phyloP scores from a whole-genome alignment of 1,140 invertebrate species.

The Plodia interpunctella region DNA sequence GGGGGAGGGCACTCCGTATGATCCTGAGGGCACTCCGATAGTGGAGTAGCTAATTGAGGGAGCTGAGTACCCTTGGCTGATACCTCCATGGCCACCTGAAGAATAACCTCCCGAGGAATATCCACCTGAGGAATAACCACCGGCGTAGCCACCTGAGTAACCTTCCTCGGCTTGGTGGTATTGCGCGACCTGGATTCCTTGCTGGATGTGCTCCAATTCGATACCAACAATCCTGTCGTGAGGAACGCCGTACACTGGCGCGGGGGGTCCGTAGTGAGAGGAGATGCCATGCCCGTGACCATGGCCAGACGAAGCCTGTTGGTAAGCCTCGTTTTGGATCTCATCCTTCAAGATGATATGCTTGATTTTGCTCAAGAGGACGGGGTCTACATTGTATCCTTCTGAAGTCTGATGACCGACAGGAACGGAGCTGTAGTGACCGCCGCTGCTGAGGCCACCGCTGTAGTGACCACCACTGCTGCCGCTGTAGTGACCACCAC shows the following conservation, averaged over 20 bases:
- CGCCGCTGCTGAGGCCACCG: slow-evolving; percentile 78
- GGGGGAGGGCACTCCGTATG: slow-evolving; percentile 68
- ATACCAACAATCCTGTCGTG: slow-evolving; percentile 80
- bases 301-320: slow-evolving; percentile 57
- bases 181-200: slow-evolving; percentile 82
- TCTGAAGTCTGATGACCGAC: slow-evolving; percentile 85
- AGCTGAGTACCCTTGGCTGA: slow-evolving; percentile 27
- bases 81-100: slow-evolving; percentile 20
- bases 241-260: slow-evolving; percentile 78
- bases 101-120: slow-evolving; percentile 24
- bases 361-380: slow-evolving; percentile 87
- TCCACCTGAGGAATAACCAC: slow-evolving; percentile 35
- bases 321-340: slow-evolving; percentile 77
- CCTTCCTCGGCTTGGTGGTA: slow-evolving; percentile 78
- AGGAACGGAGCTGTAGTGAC: slow-evolving; percentile 84
- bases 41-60: slow-evolving; percentile 57
- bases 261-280: slow-evolving; percentile 78
- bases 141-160: slow-evolving; percentile 53
- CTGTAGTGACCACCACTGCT: slow-evolving; percentile 40
- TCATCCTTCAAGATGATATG: slow-evolving; percentile 89
- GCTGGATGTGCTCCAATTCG: slow-evolving; percentile 80
- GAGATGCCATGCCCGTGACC: slow-evolving; percentile 71
- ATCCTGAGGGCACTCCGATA: slow-evolving; percentile 68
- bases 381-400: slow-evolving; percentile 86
- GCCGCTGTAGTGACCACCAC: slow-evolving; percentile 31